Evolutionary conservation across 2,113 vertebrate species (phyloP).

Genomic region (Brachypteracias leptosomus): DNA sequence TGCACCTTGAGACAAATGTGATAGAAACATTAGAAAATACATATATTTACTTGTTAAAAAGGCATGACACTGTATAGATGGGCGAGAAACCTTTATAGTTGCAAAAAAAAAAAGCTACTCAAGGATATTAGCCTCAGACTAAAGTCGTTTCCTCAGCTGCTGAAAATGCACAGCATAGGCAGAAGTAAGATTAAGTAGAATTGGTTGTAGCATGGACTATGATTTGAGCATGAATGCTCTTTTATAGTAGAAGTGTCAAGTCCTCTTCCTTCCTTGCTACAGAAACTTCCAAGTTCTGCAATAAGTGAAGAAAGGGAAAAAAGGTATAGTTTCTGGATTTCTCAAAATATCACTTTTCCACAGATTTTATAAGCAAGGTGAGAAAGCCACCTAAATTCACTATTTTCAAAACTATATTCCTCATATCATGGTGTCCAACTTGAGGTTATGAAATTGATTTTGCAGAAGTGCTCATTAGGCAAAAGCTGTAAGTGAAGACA

Average conservation of each 20-base stretch:
- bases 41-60: not conserved
- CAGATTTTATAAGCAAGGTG: not conserved
- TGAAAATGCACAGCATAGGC: not conserved
- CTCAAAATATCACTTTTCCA: not conserved
- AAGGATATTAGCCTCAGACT: not conserved
- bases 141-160: not conserved
- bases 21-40: not conserved
- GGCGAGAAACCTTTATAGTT: not conserved
- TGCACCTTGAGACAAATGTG: not conserved
- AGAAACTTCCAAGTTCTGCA: not conserved
- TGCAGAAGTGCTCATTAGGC: not conserved
- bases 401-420: not conserved
- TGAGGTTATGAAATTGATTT: not conserved
- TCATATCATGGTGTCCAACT: not conserved
- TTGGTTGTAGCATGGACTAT: not conserved
- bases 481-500: not conserved
- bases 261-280: not conserved
- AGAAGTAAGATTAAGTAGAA: not conserved
- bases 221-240: not conserved
- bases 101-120: not conserved
- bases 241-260: not conserved
- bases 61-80: not conserved
- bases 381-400: not conserved
- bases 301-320: not conserved
- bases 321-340: not conserved